These are phyloP conservation scores for Pristionchus entomophagus DNA, from an alignment of 2,888 invertebrate genomes.

Conservation along the genomic window DNA sequence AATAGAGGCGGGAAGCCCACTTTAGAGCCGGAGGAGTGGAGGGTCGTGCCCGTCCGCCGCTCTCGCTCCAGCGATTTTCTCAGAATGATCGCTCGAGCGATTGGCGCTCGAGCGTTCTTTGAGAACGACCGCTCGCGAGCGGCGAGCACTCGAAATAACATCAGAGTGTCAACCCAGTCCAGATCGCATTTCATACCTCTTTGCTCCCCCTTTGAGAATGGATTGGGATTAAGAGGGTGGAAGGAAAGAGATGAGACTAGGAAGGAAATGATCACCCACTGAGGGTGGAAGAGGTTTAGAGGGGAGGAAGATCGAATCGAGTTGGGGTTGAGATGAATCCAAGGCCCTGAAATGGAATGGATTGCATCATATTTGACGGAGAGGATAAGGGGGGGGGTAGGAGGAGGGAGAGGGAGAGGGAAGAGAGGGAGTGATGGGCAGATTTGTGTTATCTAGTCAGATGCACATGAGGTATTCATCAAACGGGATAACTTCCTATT, in stretches of 20 bases:
- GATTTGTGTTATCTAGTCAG: not conserved
- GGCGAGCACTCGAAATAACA: no score
- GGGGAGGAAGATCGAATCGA: not conserved
- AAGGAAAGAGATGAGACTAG: not conserved
- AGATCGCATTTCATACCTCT: slow-evolving; percentile 43
- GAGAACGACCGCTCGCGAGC: no score
- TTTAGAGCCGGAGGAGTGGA: no score
- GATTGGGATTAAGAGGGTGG: slow-evolving; percentile 11
- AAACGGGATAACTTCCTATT: not conserved
- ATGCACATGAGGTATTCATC: slow-evolving; percentile 2
- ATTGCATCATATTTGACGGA: no score
- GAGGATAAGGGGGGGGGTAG: not conserved
- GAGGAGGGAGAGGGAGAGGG: not conserved
- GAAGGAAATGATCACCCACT: not conserved
- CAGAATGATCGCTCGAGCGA: no score
- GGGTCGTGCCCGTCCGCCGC: no score
- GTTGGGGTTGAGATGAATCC: slow-evolving; percentile 14
- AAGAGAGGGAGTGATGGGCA: not conserved
- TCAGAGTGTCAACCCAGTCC: slow-evolving; percentile 26
- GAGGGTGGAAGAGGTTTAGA: not conserved
- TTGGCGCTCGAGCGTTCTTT: no score
- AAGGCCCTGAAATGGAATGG: not conserved
- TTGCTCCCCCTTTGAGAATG: slow-evolving; percentile 27
- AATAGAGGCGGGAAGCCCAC: no score
- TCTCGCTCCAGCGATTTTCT: no score